Evolutionary conservation across 2,888 invertebrate genomes (phyloP), one percentile per base, ranked within the genome.

Genomic region (Campoletis raptor): DNA sequence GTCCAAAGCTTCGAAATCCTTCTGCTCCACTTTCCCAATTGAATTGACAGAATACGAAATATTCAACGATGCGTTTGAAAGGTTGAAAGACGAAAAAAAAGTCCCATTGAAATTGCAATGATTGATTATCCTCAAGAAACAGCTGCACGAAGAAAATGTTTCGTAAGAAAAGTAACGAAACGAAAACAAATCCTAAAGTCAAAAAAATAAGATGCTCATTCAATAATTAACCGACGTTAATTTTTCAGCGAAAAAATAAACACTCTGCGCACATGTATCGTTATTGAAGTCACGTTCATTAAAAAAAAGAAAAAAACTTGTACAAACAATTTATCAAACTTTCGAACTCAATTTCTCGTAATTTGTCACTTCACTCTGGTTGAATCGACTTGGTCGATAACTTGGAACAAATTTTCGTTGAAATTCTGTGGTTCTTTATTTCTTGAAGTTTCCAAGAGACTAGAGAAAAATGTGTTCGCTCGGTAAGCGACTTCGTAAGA

Each of bases 401-500:
- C 6, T 61, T 61, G 30, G 30, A 15, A 6, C 6, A 15, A 61
- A 61, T 30, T 30, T 61, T 15, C 1, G 15, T 30, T 7, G 30
- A 61, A 30, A 45, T 12, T 18, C 24, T 12, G 42, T 21, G 24
- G 15, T 24, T 24, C 45, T 45, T 24, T 9, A 69, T 24, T 15
- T 42, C 40, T 69, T 0, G 24, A 30, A 48, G 45, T 72, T 18
- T 36, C 18, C 30, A 8, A 5, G 61, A 61, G 30, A 70, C n/a
- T 12, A 30, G 15, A 54, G 57, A 42, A 77, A 77, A 69, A 69
- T 83, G 52, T 52, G 70, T 18, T 64, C 24, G 4, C 81, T 52
- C 61, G 69, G 8, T 78, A 64, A 61, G 15, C 81, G 73, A 52
- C 66, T 18, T 42, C 72, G 81, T 24, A 57, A 84, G 85, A 57